A percentile compares a stretch with the other conserved stretches of the same genome.
Evolutionary conservation across 2,888 invertebrate species (phyloP).

Genomic region (Campoletis raptor): DNA sequence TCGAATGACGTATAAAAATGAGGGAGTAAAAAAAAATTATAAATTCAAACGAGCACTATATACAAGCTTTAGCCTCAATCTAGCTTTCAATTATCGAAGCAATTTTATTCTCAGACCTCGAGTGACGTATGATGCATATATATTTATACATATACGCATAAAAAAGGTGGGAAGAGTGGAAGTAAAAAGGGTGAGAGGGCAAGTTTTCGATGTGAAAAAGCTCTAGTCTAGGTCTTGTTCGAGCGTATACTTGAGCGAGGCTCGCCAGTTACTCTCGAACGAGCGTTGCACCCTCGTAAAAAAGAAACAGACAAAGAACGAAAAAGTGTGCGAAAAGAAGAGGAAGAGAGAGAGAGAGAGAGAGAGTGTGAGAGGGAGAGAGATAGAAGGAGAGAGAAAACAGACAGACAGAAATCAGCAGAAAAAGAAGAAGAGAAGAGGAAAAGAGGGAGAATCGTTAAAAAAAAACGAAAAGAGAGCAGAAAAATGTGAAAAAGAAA

Average conservation of each 20-base stretch:
- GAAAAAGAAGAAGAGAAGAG: not conserved
- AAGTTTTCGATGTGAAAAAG: conserved; percentile 44
- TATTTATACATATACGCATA: not conserved
- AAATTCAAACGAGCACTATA: not conserved
- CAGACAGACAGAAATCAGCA: not conserved
- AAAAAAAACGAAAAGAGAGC: not conserved
- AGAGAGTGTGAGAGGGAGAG: conserved; percentile 5
- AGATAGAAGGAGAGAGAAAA: not conserved
- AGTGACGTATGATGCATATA: not conserved
- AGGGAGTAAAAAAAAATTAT: not conserved
- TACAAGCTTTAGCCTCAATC: not conserved
- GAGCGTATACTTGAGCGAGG: conserved; percentile 61
- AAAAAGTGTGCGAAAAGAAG: not conserved
- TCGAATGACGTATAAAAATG: not conserved
- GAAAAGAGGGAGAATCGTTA: not conserved
- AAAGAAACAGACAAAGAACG: conserved; percentile 11
- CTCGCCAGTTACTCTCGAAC: conserved; percentile 68
- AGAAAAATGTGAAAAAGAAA: not conserved
- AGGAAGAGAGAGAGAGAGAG: conserved; percentile 15
- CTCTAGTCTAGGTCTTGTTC: conserved; percentile 37
- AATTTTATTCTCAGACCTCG: conserved; percentile 17
- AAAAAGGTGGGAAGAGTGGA: conserved; percentile 4
- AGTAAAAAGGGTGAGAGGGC: conserved; percentile 21
- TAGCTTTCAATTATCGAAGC: conserved; percentile 21
- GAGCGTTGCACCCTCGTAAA: conserved; percentile 70